A percentile compares a stretch with the other conserved stretches of the same genome.
Conservation (phyloP, 2,888 invertebrate species). For the Lasioglossum oenotherae region DNA sequence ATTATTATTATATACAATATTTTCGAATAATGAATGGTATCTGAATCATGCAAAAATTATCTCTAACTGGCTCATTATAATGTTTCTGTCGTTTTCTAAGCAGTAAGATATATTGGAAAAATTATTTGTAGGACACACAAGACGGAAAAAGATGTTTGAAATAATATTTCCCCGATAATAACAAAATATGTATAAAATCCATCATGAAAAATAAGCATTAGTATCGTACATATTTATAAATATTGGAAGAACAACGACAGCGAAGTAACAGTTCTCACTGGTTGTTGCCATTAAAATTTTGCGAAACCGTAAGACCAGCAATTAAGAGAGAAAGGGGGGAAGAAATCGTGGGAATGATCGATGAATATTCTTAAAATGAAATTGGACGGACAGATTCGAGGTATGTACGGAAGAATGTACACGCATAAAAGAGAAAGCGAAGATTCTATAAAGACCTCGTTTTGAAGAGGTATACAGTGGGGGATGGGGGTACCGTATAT, state of each 20-base stretch:
- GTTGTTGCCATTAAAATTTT: slow-evolving; percentile 25
- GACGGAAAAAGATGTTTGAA: background rate
- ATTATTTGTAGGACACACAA: too few relatives aligned
- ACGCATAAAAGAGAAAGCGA: background rate
- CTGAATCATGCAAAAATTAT: too few relatives aligned
- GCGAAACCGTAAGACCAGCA: background rate
- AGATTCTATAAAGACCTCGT: slow-evolving; percentile 15
- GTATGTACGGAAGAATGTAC: background rate
- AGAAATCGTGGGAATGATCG: slow-evolving; percentile 35
- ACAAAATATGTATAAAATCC: too few relatives aligned
- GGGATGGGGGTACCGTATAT: background rate
- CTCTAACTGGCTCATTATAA: too few relatives aligned
- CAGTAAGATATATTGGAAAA: too few relatives aligned
- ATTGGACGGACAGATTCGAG: slow-evolving; percentile 8
- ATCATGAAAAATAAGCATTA: background rate
- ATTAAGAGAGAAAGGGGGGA: slow-evolving; percentile 27
- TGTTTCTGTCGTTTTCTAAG: too few relatives aligned
- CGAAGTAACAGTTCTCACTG: background rate
- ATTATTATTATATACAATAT: too few relatives aligned
- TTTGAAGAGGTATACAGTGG: background rate
- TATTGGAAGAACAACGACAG: background rate
- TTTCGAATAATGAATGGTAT: too few relatives aligned
- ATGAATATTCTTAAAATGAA: slow-evolving; percentile 14
- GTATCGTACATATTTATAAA: background rate
- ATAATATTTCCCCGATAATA: too few relatives aligned